Evolutionary conservation across 64 coral and sea anemone species (phyloP).

Genomic region (Actinia equina): DNA sequence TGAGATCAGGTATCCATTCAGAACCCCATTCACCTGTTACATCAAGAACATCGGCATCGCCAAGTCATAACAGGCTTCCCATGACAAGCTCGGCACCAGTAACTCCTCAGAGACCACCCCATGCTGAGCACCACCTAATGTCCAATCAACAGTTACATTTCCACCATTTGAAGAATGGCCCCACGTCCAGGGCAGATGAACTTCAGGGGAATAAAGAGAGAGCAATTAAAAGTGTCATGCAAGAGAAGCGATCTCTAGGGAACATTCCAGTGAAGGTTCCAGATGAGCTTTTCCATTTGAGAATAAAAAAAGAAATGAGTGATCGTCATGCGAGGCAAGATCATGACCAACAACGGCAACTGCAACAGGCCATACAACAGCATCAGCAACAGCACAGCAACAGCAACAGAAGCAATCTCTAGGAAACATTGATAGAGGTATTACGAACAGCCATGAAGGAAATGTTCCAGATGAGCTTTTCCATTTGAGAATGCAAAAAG

Average conservation of each 20-base stretch:
- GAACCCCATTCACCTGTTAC: constrained; percentile 47
- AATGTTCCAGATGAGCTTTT: too few relatives aligned
- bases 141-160: background rate
- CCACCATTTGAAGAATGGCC: background rate
- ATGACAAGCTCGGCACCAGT: constrained; percentile 46
- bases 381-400: too few relatives aligned
- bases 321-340: background rate
- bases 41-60: constrained; percentile 4
- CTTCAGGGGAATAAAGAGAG: background rate
- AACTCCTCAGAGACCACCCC: constrained; percentile 47
- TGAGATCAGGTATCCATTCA: constrained; percentile 43
- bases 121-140: background rate
- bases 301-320: background rate
- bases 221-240: background rate
- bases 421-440: too few relatives aligned
- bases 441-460: too few relatives aligned
- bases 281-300: background rate
- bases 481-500: too few relatives aligned
- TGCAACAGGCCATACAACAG: background rate
- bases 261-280: background rate
- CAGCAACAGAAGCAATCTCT: too few relatives aligned
- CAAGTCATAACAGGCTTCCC: background rate
- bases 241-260: background rate
- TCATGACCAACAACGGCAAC: background rate
- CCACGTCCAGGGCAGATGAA: background rate